Conservation (phyloP, 1,140 invertebrate genomes). For the Lysiphlebus fabarum region DNA sequence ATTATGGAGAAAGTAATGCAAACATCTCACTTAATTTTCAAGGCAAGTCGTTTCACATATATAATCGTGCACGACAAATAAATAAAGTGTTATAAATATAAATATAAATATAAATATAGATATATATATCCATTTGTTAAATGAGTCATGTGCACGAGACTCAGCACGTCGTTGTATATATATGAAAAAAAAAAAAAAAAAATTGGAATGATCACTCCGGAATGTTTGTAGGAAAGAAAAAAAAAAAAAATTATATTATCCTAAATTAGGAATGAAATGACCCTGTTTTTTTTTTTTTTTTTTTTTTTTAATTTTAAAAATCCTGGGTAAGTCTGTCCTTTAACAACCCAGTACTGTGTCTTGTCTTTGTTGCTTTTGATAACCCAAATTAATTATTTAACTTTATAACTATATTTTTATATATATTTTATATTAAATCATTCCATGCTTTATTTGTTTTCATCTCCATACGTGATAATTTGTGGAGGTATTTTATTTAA, state of each 20-base stretch:
- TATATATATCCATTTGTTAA: too few relatives aligned
- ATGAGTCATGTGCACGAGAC: constrained; percentile 5
- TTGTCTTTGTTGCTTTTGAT: too few relatives aligned
- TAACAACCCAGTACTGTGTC: too few relatives aligned
- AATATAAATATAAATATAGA: constrained; percentile 1
- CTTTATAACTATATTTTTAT: too few relatives aligned
- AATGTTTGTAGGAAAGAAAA: neutral
- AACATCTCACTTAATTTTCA: constrained; percentile 99
- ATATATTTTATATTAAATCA: too few relatives aligned
- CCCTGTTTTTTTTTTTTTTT: neutral
- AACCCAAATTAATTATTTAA: too few relatives aligned
- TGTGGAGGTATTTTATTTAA: constrained; percentile 4
- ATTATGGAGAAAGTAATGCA: constrained; percentile 97
- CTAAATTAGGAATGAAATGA: neutral
- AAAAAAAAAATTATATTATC: constrained; percentile 2
- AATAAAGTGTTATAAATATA: constrained; percentile 13
- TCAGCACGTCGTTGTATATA: neutral
- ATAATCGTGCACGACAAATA: constrained; percentile 19
- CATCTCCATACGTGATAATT: too few relatives aligned
- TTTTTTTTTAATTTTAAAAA: neutral
- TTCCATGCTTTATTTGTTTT: too few relatives aligned
- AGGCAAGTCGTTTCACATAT: constrained; percentile 66
- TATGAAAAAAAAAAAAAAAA: neutral
- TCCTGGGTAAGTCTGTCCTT: constrained; percentile 1
- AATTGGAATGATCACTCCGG: neutral